Evolutionary conservation across 2,888 invertebrate species (phyloP).

Genomic region (Prosapia bicincta): DNA sequence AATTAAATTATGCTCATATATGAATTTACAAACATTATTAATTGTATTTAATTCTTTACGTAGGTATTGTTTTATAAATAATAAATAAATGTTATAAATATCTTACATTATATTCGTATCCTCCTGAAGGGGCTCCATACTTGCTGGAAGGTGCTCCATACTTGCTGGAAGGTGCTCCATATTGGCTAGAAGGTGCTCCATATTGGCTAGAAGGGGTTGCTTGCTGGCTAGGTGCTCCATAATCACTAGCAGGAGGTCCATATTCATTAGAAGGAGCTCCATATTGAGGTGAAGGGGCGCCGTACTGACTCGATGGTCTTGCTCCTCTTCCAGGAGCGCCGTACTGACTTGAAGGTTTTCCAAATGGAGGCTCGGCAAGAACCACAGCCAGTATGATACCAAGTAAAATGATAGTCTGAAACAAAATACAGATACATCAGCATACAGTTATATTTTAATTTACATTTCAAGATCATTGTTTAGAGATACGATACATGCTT

Average conservation of each 20-base stretch:
- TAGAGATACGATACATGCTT: no score
- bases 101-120: not conserved
- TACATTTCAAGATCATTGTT: no score
- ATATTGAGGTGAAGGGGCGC: slow-evolving; percentile 17
- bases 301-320: slow-evolving; percentile 3
- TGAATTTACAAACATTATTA: not conserved
- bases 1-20: no score
- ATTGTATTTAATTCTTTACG: no score
- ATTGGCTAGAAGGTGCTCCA: slow-evolving; percentile 20
- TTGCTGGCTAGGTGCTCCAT: slow-evolving; percentile 14
- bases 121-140: not conserved
- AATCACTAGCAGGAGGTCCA: slow-evolving; percentile 16
- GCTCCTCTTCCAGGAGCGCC: slow-evolving; percentile 15
- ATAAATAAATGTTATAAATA: no score
- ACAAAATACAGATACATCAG: not conserved
- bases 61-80: no score
- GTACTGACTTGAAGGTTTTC: slow-evolving; percentile 7
- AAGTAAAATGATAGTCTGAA: not conserved
- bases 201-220: slow-evolving; percentile 17
- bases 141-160: not conserved
- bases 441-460: no score
- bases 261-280: slow-evolving; percentile 11
- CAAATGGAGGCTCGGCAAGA: not conserved
- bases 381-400: not conserved
- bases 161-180: slow-evolving; percentile 10